Conservation (phyloP, 2,888 invertebrate genomes). For the Tenodera sinensis region DNA sequence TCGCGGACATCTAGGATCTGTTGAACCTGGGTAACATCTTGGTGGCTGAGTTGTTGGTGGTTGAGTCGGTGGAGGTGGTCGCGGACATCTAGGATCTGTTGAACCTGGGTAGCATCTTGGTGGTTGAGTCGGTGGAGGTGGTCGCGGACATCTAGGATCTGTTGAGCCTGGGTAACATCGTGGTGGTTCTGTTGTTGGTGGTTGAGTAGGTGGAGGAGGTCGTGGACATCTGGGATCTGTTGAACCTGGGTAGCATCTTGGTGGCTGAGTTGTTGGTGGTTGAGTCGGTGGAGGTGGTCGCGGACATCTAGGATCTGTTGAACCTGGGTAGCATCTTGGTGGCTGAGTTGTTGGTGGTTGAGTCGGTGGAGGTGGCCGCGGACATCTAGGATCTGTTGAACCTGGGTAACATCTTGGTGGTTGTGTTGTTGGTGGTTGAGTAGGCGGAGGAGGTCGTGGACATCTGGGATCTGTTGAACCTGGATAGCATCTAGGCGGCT, state of each 20-base stretch:
- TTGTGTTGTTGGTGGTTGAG: constrained; percentile 24
- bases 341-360: constrained; percentile 10
- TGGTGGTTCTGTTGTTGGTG: constrained; percentile 17
- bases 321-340: constrained; percentile 39
- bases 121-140: constrained; percentile 26
- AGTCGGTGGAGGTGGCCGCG: constrained; percentile 35
- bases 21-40: constrained; percentile 23
- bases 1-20: constrained; percentile 33
- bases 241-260: constrained; percentile 31
- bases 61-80: constrained; percentile 5
- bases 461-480: constrained; percentile 38
- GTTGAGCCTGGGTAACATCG: constrained; percentile 22
- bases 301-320: constrained; percentile 30
- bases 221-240: constrained; percentile 32
- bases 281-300: neutral
- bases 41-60: constrained; percentile 16
- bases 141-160: constrained; percentile 33
- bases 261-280: constrained; percentile 23
- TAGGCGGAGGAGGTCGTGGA: constrained; percentile 33
- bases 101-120: constrained; percentile 30
- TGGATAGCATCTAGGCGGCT: constrained; percentile 39
- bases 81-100: constrained; percentile 20
- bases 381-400: constrained; percentile 30
- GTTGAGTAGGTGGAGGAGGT: constrained; percentile 13
- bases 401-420: constrained; percentile 29